Percentiles rank a stretch among this genome's conserved stretches.
phyloP scores from a whole-genome alignment of 2,888 invertebrate genomes.

The Agrotis ipsilon region DNA sequence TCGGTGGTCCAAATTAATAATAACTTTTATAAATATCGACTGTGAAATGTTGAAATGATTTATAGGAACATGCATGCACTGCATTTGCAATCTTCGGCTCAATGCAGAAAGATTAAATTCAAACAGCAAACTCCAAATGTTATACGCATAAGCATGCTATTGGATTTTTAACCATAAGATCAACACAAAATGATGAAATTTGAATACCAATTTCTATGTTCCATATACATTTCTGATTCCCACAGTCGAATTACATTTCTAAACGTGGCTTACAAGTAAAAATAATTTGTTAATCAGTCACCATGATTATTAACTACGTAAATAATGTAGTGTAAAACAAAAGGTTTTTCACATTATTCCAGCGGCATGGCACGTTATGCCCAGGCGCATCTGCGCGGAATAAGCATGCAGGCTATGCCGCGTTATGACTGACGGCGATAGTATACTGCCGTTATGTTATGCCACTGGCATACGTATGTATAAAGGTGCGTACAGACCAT shows the following conservation, averaged over 20 bases:
- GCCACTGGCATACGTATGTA: no score
- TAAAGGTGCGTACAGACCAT: no score
- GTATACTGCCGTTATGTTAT: no score
- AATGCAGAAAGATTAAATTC: not conserved
- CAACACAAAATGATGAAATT: not conserved
- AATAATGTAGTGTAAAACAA: constrained; percentile 17
- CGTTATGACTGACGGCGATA: no score
- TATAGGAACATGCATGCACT: not conserved
- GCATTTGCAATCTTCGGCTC: not conserved
- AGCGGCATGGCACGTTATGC: no score
- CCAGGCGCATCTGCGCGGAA: no score
- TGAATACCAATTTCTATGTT: not conserved
- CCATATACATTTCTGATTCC: not conserved
- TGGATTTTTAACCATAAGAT: not conserved
- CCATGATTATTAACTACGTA: constrained; percentile 44
- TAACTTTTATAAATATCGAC: constrained; percentile 55
- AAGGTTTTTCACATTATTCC: no score
- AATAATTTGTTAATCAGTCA: constrained; percentile 53
- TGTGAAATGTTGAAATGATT: not conserved
- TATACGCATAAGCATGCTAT: no score
- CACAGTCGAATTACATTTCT: constrained; percentile 11
- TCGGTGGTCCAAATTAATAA: constrained; percentile 76
- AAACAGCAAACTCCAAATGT: not conserved
- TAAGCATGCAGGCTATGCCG: no score
- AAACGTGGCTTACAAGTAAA: constrained; percentile 35